Evolutionary conservation across 1,140 invertebrate genomes (phyloP), one percentile per base, ranked within the genome.

Genomic region (Tribolium madens): DNA sequence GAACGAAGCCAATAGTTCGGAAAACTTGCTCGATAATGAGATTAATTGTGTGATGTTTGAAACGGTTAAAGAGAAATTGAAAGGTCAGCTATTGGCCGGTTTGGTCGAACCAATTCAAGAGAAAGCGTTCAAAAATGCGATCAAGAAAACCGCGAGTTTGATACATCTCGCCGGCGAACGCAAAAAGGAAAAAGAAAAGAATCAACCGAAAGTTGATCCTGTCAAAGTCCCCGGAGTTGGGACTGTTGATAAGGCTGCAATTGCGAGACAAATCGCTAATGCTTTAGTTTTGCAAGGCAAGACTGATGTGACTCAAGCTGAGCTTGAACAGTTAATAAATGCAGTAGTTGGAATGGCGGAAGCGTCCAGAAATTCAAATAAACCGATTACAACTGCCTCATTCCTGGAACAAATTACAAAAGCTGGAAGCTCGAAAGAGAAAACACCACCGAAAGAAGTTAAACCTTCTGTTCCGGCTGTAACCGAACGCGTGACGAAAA

Each of bases 21-120:
- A 94, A 70, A 89, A 92, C 64, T 79, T 95, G 1, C 82, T 95
- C 0, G 87, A 90, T 21, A 91, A 92, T 78, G 91, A 93, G 17
- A 88, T 91, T 33, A 91, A 93, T 60, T 90, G 90, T 80, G 91
- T 94, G 0, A 86, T 95, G 47, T 90, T 96, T 68, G 94, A 95
- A 86, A 95, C 93, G 0, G 91, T 92, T 0, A 95, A 95, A 83
- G 94, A 96, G 83, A 95, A 95, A 84, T 86, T 96, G 9, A 94
- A 94, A 85, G 94, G 94, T 36, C 92, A 94, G 70, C 84, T 94
- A 31, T 90, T 93, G 76, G 93, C 94, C 3, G 92, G 93, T 48
- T 90, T 95, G 80, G 90, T 95, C 13, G 87, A 91, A 46, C 88
- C 90, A 75, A 85, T 88, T 80, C 90, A 92, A 1, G 88, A 91